Percentiles rank a stretch among this genome's conserved stretches.
phyloP scores from a whole-genome alignment of 92 coral and sea anemone species.

The Palythoa grandis region DNA sequence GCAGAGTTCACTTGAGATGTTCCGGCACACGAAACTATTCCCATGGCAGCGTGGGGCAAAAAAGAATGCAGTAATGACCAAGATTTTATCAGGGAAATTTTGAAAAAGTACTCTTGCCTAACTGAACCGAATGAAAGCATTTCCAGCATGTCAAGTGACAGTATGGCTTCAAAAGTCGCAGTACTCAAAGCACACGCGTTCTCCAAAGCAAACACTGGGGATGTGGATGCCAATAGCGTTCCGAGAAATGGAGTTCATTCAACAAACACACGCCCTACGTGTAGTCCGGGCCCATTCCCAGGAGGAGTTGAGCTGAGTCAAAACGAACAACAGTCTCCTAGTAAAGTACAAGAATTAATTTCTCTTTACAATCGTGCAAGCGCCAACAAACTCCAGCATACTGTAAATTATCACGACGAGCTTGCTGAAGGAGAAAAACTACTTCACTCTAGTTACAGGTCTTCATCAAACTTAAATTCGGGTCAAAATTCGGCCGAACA shows the following conservation, averaged over 20 bases:
- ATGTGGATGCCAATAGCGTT: slow-evolving; percentile 76
- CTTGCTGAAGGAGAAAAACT: neutral
- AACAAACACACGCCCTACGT: slow-evolving; percentile 59
- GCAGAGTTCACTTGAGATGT: slow-evolving; percentile 21
- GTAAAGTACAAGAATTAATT: slow-evolving; percentile 1
- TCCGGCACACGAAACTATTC: neutral
- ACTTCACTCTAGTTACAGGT: neutral
- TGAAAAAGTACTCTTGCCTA: slow-evolving; percentile 64
- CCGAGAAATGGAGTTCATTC: slow-evolving; percentile 65
- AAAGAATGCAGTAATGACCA: slow-evolving; percentile 3
- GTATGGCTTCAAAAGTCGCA: slow-evolving; percentile 67
- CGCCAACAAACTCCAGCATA: neutral
- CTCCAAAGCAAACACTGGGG: slow-evolving; percentile 67
- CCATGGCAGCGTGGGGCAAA: slow-evolving; percentile 8
- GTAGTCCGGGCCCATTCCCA: slow-evolving; percentile 58
- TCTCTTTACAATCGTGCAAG: slow-evolving; percentile 24
- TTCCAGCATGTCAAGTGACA: slow-evolving; percentile 67
- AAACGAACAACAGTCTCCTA: slow-evolving; percentile 11
- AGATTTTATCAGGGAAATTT: slow-evolving; percentile 63
- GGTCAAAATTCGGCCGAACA: slow-evolving; percentile 22
- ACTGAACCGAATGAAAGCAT: slow-evolving; percentile 53
- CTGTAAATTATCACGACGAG: neutral
- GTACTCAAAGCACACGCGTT: slow-evolving; percentile 78
- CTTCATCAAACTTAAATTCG: slow-evolving; percentile 2
- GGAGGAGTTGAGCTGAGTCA: slow-evolving; percentile 21